phyloP scores from a whole-genome alignment of 2,113 vertebrate genomes.

The Pavo muticus region DNA sequence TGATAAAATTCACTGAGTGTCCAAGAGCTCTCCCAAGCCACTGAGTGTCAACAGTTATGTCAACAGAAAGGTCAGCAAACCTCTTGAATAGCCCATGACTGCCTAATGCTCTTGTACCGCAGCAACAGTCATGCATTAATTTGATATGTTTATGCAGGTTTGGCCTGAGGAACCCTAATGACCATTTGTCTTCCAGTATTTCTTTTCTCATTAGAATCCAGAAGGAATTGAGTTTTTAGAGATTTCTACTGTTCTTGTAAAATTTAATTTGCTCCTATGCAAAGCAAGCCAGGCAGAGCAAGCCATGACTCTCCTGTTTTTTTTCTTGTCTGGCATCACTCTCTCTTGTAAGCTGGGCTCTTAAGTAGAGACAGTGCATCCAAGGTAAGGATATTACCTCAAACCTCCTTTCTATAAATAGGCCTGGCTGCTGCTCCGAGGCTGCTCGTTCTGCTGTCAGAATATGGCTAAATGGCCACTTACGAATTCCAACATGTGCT shows the following conservation, averaged over 20 bases:
- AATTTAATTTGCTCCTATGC: not conserved
- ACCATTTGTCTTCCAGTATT: not conserved
- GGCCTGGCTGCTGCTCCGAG: slow-evolving; percentile 42
- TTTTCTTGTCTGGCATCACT: slow-evolving; percentile 50
- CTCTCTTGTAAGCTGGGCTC: slow-evolving; percentile 31
- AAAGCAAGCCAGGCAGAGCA: not conserved
- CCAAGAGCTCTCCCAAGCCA: not conserved
- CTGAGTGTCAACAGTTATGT: slow-evolving; percentile 3
- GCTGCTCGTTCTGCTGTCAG: slow-evolving; percentile 61
- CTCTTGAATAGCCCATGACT: not conserved
- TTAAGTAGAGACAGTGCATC: slow-evolving; percentile 58
- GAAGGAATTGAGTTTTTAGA: not conserved
- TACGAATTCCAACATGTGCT: slow-evolving; percentile 55
- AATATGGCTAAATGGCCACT: slow-evolving; percentile 64
- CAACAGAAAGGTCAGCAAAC: slow-evolving; percentile 43
- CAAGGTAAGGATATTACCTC: slow-evolving; percentile 65
- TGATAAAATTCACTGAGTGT: not conserved
- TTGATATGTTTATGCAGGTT: not conserved
- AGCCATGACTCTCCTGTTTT: slow-evolving; percentile 22
- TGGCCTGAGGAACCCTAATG: not conserved
- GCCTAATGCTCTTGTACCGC: not conserved
- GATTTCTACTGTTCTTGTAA: not conserved
- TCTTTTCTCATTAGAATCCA: not conserved
- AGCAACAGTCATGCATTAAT: slow-evolving; percentile 23
- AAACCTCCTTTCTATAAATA: slow-evolving; percentile 72